Percentiles rank a stretch among this genome's conserved stretches.
Evolutionary conservation across 23 tunicate genomes (phyloP).

Genomic region (Ascidia mentula): DNA sequence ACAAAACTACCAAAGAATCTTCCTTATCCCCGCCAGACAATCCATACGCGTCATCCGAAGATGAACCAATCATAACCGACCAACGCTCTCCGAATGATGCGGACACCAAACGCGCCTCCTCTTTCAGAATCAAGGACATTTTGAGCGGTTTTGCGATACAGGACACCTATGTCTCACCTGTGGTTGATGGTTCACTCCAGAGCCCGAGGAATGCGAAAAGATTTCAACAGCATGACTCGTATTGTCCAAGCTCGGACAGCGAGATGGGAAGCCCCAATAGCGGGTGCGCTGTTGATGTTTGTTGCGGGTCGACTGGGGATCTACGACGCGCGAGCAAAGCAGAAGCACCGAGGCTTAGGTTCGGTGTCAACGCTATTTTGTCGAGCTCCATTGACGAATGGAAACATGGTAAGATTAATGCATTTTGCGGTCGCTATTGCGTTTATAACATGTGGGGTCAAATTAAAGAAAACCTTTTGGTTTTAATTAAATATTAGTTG

Average conservation of each 20-base stretch:
- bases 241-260: not conserved
- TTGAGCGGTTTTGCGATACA: not conserved
- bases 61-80: too few relatives aligned
- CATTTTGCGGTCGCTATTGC: too few relatives aligned
- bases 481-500: too few relatives aligned
- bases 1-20: not conserved
- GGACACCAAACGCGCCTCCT: not conserved
- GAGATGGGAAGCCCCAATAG: not conserved
- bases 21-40: not conserved
- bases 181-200: not conserved
- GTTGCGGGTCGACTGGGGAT: not conserved
- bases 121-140: conserved; percentile 34
- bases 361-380: not conserved
- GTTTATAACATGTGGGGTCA: too few relatives aligned
- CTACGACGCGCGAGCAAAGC: not conserved
- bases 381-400: not conserved
- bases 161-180: not conserved
- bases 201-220: not conserved
- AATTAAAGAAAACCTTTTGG: too few relatives aligned
- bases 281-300: not conserved
- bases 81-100: not conserved
- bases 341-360: not conserved
- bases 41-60: not conserved
- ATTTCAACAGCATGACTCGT: not conserved
- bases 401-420: not conserved